These are phyloP conservation scores for Cheilinus undulatus DNA, from an alignment of 2,113 vertebrate species.

Conservation along the genomic window DNA sequence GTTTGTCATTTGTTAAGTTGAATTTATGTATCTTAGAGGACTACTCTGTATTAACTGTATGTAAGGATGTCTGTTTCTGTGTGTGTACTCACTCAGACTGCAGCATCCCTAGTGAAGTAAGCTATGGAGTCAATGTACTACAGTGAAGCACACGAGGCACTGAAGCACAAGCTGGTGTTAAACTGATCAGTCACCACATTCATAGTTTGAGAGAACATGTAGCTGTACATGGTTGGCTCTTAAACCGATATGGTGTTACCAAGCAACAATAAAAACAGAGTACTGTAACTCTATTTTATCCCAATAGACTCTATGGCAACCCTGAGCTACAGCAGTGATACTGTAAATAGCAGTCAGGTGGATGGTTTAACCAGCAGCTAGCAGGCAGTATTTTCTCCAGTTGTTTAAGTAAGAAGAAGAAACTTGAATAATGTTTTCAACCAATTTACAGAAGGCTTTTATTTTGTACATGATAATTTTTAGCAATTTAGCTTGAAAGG, in stretches of 20 bases:
- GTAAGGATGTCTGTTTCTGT: slow-evolving; percentile 4
- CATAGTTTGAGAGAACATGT: slow-evolving; percentile 4
- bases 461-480: background rate
- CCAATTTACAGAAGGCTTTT: background rate
- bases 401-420: background rate
- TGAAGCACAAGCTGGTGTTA: slow-evolving; percentile 49
- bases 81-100: slow-evolving; percentile 21
- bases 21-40: background rate
- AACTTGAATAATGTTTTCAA: slow-evolving; percentile 14
- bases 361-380: slow-evolving; percentile 16
- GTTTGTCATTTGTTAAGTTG: slow-evolving; percentile 32
- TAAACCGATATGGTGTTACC: slow-evolving; percentile 50
- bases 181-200: slow-evolving; percentile 5
- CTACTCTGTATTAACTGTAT: slow-evolving; percentile 13
- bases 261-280: slow-evolving; percentile 43
- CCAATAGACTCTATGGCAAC: slow-evolving; percentile 34
- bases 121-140: slow-evolving; percentile 9
- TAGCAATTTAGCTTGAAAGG: background rate
- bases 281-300: slow-evolving; percentile 19
- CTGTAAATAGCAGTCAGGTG: slow-evolving; percentile 37
- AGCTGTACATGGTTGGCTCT: slow-evolving; percentile 9
- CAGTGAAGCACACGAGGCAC: slow-evolving; percentile 32
- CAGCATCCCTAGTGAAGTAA: slow-evolving; percentile 8
- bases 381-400: slow-evolving; percentile 41
- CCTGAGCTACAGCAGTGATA: slow-evolving; percentile 21